Percentiles rank a stretch among this genome's conserved stretches.
phyloP scores from a whole-genome alignment of 2,888 invertebrate genomes.

The Choreutis nemorana region DNA sequence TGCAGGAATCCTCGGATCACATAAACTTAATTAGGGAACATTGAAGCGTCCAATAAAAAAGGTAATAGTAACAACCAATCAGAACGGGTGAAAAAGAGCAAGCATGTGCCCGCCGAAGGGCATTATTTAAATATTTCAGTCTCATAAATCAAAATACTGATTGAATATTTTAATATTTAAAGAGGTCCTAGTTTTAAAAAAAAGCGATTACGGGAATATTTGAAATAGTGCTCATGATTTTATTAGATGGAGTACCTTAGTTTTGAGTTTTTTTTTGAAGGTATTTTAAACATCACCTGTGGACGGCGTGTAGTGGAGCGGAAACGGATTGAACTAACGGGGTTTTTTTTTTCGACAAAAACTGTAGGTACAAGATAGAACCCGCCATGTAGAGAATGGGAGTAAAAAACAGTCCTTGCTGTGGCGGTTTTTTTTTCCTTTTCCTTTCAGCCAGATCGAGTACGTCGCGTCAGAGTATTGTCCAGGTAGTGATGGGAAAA shows the following conservation, averaged over 20 bases:
- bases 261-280: too few relatives aligned
- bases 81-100: conserved; percentile 32
- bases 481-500: too few relatives aligned
- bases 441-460: conserved; percentile 4
- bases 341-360: conserved; percentile 46
- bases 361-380: conserved; percentile 47
- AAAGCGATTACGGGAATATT: too few relatives aligned
- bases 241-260: too few relatives aligned
- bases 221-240: too few relatives aligned
- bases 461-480: too few relatives aligned
- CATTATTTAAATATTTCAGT: conserved; percentile 57
- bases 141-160: conserved; percentile 54
- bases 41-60: conserved; percentile 33
- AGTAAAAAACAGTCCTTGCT: conserved; percentile 18
- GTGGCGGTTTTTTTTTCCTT: conserved; percentile 7
- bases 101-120: conserved; percentile 40
- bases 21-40: conserved; percentile 53
- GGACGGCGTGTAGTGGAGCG: conserved; percentile 52
- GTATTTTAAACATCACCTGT: conserved; percentile 59
- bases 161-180: conserved; percentile 52
- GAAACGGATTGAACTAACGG: conserved; percentile 61
- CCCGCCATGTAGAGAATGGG: conserved; percentile 50
- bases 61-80: conserved; percentile 40
- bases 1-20: conserved; percentile 26
- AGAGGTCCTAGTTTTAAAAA: conserved; percentile 33